Evolutionary conservation across 2,797 vertebrate genomes (phyloP), one percentile per base, ranked within the genome.

Genomic region (Taeniopygia guttata): DNA sequence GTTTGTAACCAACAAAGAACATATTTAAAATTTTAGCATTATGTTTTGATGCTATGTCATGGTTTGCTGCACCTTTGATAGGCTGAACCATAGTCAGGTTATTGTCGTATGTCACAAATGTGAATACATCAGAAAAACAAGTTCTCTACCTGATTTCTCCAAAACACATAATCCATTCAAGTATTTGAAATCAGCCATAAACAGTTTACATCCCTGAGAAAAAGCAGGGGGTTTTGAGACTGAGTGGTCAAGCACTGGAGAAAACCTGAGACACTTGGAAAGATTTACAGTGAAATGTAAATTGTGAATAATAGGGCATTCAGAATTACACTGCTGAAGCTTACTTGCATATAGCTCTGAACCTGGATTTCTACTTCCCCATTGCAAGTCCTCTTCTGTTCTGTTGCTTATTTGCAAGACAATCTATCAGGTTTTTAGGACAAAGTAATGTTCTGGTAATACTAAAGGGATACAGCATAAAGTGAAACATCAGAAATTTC

Each of bases 11-110:
- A 77, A 70, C 45, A 93, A 64, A 66, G 55, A 52, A 74, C 1
- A 1, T 36, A 69, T 75, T 87, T 89, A 80, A 92, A 87, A 93
- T 82, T 96, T 92, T 69, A 89, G 13, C 16, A 91, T 38, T 74
- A 66, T 67, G 36, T 90, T 95, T 92, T 90, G 68, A 66, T 83
- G 27, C 16, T 87, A 26, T 68, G 68, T 88, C 54, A 94, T 72
- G 56, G 60, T 92, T 95, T 91, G 87, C 60, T 96, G 58, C 43
- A 62, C 54, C 64, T 92, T 93, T 94, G 64, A 95, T 90, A 86
- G 56, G n/a, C 89, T 90, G 38, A 92, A 64, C 43, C 74, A 52
- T 54, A 84, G 30, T 75, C 60, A 40, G 52, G 66, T 93, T 96
- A 92, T 92, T 96, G 45, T 55, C 30, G 38, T 49, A 36, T 80